Evolutionary conservation across 2,797 vertebrate species (phyloP).

Genomic region (Karalla daura): DNA sequence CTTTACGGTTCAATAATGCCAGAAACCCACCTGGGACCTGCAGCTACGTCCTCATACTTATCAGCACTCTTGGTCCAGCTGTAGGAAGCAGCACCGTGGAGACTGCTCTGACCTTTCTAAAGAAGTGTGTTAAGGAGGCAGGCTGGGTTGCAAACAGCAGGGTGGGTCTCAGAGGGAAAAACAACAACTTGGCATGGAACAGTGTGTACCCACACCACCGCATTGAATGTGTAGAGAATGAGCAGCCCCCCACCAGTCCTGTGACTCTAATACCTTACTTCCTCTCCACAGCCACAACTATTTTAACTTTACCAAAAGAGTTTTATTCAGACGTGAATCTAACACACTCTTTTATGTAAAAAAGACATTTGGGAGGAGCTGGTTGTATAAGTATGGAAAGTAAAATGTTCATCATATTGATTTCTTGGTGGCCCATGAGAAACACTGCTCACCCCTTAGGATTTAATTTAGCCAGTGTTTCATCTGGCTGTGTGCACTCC

Average conservation of each 20-base stretch:
- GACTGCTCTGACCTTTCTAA: conserved; percentile 70
- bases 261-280: conserved; percentile 15
- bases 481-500: neutral
- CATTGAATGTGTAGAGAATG: conserved; percentile 56
- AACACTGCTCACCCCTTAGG: neutral
- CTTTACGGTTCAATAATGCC: conserved; percentile 38
- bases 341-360: conserved; percentile 22
- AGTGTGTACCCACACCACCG: conserved; percentile 43
- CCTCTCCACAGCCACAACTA: neutral
- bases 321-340: conserved; percentile 18
- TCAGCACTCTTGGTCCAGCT: conserved; percentile 40
- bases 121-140: conserved; percentile 50
- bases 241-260: conserved; percentile 15
- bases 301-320: conserved; percentile 13
- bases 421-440: conserved; percentile 40
- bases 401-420: conserved; percentile 35
- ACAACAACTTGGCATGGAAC: conserved; percentile 65
- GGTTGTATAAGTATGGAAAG: conserved; percentile 26
- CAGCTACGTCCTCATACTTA: conserved; percentile 39
- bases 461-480: conserved; percentile 25
- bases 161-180: conserved; percentile 53
- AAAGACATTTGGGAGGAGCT: conserved; percentile 3
- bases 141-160: conserved; percentile 44
- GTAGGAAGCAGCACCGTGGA: conserved; percentile 27
- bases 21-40: conserved; percentile 44